Base-by-base conservation (phyloP, 1,140 invertebrate species). In the Ostrea edulis region DNA sequence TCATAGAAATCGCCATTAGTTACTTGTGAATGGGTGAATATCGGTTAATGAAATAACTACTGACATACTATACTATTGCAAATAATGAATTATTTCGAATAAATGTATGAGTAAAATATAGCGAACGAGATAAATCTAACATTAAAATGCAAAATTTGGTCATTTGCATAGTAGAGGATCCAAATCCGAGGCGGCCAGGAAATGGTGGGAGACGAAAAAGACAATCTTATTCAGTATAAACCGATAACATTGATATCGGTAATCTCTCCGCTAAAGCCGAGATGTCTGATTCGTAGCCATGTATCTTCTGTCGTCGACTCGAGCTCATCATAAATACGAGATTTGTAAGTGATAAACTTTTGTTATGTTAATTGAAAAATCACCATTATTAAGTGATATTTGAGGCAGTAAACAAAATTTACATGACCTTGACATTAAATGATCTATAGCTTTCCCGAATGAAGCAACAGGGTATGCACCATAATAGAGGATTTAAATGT, bases 361-460 rank as follows among this genome's bases (percentile, higher is more conserved):
- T 71, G 25, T 71, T 71, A 71, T 71, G 65, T 29, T 71, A 71
- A 71, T 71, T 71, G 65, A 71, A 71, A 71, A 71, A 22, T 12
- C 65, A 71, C 8, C 65, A 71, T 71, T 71, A 71, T 71, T 71
- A 71, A 71, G 65, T 71, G 65, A 71, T 71, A 71, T 71, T 29
- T 25, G 65, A 62, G 22, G 65, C 22, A 25, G 65, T 71, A 71
- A 71, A 71, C 65, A 71, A 29, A 25, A 25, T 71, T 44, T 22
- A 22, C 11, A 22, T 25, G 65, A 71, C 65, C 65, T 71, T 71
- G 65, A 8, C 65, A 22, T 71, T 71, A 0, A 4, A 11, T 71
- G 8, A 25, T 71, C 65, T 29, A 8, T 71, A 22, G 65, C 8
- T 58, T 17, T 58, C 55, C 5, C 22, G 22, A 71, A 71, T 25